Conservation (phyloP, 2,113 vertebrate genomes). For the Melanerpes formicivorus region DNA sequence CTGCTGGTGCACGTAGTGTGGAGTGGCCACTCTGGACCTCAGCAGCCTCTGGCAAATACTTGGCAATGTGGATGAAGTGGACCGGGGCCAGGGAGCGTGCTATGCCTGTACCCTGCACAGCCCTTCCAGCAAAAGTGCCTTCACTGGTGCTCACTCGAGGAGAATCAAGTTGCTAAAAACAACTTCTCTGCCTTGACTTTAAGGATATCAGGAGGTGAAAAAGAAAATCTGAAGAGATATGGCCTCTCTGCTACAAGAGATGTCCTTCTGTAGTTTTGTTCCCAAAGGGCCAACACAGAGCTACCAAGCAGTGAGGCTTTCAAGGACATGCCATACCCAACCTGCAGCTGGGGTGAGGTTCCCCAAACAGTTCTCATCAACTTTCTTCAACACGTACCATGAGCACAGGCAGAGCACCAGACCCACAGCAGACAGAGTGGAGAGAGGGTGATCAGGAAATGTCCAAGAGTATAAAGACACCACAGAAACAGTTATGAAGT, state of each 20-base stretch:
- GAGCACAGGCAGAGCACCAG: neutral
- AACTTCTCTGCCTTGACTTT: neutral
- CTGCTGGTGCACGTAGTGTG: neutral
- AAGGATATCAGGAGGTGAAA: neutral
- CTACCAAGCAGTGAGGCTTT: neutral
- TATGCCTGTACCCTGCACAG: neutral
- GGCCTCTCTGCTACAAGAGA: neutral
- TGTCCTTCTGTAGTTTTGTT: neutral
- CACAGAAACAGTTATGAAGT: neutral
- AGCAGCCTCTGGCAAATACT: neutral
- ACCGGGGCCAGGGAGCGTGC: neutral
- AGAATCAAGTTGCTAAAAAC: neutral
- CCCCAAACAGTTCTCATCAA: neutral
- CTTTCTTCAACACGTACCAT: neutral
- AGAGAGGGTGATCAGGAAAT: fast-evolving
- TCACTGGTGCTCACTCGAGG: fast-evolving
- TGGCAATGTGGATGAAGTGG: neutral
- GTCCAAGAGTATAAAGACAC: neutral
- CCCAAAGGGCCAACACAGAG: neutral
- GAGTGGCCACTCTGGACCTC: neutral
- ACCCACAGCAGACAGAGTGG: neutral
- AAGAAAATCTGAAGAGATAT: neutral
- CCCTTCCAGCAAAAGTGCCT: neutral
- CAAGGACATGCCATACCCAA: neutral
- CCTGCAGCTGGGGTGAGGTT: neutral